These are phyloP conservation scores for Phycodurus eques DNA, from an alignment of 2,113 vertebrate genomes.

Conservation along the genomic window DNA sequence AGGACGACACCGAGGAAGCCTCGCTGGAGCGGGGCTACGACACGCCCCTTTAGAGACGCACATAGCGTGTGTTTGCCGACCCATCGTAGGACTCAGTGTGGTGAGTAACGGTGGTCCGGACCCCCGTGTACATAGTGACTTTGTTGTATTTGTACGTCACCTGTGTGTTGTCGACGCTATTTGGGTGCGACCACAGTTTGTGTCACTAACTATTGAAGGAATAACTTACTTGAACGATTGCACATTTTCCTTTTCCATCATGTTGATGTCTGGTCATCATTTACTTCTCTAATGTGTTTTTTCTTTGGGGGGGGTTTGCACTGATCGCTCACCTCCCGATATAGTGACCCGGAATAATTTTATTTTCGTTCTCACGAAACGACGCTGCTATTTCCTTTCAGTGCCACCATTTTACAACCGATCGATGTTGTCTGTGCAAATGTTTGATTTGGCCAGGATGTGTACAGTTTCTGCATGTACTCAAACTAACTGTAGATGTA, in stretches of 20 bases:
- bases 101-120: constrained; percentile 58
- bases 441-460: background rate
- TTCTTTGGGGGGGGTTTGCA: constrained; percentile 65
- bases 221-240: constrained; percentile 73
- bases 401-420: constrained; percentile 9
- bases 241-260: constrained; percentile 48
- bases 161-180: constrained; percentile 48
- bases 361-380: constrained; percentile 65
- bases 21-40: constrained; percentile 84
- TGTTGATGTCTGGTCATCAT: constrained; percentile 20
- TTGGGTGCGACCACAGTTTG: constrained; percentile 58
- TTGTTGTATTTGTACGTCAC: constrained; percentile 61
- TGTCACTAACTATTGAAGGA: constrained; percentile 66
- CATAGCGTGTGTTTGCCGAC: constrained; percentile 31
- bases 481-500: constrained; percentile 67
- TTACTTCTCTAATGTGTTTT: constrained; percentile 39
- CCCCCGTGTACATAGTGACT: constrained; percentile 58
- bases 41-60: constrained; percentile 82
- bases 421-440: background rate
- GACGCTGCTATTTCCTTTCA: constrained; percentile 75
- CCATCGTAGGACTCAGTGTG: constrained; percentile 7
- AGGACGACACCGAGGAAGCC: constrained; percentile 82
- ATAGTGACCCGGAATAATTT: constrained; percentile 34
- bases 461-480: constrained; percentile 65
- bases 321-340: constrained; percentile 64